Conservation (phyloP, 1,140 invertebrate species). For the Lordiphosa collinella region DNA sequence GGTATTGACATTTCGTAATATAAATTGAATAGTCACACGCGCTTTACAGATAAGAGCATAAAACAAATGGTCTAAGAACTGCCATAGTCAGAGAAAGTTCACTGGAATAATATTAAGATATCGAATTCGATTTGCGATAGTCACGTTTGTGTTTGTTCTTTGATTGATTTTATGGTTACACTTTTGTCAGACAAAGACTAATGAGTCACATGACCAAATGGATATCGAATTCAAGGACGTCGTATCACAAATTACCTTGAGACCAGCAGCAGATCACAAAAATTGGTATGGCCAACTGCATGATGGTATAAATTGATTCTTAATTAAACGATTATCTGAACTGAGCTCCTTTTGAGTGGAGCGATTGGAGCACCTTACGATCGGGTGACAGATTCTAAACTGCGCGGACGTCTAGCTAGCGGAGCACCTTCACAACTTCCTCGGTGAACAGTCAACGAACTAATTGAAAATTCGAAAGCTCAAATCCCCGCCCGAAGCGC, state of each 20-base stretch:
- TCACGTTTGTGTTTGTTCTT: conserved; percentile 21
- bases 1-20: conserved; percentile 37
- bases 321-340: background rate
- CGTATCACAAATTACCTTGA: conserved; percentile 44
- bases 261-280: conserved; percentile 47
- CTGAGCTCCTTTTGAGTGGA: conserved; percentile 10
- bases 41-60: conserved; percentile 2
- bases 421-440: conserved; percentile 73
- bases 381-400: conserved; percentile 63
- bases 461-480: conserved; percentile 77
- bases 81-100: conserved; percentile 24
- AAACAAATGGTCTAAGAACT: background rate
- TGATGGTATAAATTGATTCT: conserved; percentile 13
- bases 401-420: conserved; percentile 54
- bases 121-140: conserved; percentile 29
- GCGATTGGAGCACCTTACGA: conserved; percentile 54
- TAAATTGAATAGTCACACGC: conserved; percentile 23
- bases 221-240: background rate
- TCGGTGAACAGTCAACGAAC: conserved; percentile 68
- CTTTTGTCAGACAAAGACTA: conserved; percentile 12
- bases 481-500: conserved; percentile 63
- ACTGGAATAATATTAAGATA: conserved; percentile 3
- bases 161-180: conserved; percentile 11
- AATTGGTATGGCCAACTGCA: conserved; percentile 35
- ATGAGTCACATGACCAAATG: conserved; percentile 29